These are phyloP conservation scores for Mythimna loreyi DNA, from an alignment of 2,888 invertebrate genomes.

Conservation along the genomic window DNA sequence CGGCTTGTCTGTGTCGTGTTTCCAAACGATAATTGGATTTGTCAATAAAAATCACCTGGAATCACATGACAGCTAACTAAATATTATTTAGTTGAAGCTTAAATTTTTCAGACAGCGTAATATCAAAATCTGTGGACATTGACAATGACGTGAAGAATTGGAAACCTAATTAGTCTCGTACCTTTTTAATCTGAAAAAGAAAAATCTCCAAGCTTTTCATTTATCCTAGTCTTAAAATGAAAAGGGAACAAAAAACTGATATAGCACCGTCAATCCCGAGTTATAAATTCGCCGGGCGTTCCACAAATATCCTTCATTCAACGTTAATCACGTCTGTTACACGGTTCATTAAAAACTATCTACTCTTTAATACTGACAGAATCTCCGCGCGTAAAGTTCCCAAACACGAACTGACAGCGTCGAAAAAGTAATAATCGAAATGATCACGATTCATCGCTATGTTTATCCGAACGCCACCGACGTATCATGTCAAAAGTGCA, in stretches of 20 bases:
- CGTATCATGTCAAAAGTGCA: conserved; percentile 81
- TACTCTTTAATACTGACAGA: conserved; percentile 68
- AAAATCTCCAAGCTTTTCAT: conserved; percentile 44
- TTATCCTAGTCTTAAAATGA: conserved; percentile 37
- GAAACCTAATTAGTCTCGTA: conserved; percentile 12
- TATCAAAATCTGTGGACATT: conserved; percentile 3
- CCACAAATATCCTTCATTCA: conserved; percentile 60
- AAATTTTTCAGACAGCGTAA: not conserved
- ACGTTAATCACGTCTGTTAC: conserved; percentile 61
- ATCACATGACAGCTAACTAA: conserved; percentile 33
- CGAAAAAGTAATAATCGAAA: conserved; percentile 77
- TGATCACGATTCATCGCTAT: conserved; percentile 73
- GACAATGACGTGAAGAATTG: conserved; percentile 9
- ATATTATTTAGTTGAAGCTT: conserved; percentile 12
- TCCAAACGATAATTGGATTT: conserved; percentile 66
- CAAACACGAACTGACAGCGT: conserved; percentile 72
- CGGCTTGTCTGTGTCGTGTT: conserved; percentile 73
- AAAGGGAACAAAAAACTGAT: conserved; percentile 42
- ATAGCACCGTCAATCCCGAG: conserved; percentile 46
- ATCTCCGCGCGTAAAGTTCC: conserved; percentile 65
- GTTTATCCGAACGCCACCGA: conserved; percentile 70
- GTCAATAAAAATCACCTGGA: conserved; percentile 59
- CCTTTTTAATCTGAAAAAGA: conserved; percentile 26
- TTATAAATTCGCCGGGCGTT: conserved; percentile 45
- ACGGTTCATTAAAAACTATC: conserved; percentile 69